Conservation (phyloP, 1,140 invertebrate genomes). For the Geopemphigus sp. region DNA sequence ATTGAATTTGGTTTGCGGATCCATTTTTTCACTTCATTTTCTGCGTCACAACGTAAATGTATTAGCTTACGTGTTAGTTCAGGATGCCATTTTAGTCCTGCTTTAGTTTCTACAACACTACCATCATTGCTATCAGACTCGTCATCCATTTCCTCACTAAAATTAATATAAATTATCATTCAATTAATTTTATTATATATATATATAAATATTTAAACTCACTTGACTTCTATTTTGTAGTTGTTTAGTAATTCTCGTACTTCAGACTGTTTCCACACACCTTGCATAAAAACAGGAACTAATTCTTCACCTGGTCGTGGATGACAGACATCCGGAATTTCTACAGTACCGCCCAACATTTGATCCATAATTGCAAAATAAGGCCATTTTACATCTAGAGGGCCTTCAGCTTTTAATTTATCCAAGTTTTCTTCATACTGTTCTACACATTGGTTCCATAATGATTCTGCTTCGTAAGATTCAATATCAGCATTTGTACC, state of each 20-base stretch:
- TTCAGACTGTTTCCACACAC: slow-evolving; percentile 44
- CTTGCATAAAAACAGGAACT: slow-evolving; percentile 37
- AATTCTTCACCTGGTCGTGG: slow-evolving; percentile 50
- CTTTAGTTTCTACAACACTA: slow-evolving; percentile 31
- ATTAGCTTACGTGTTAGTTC: slow-evolving; percentile 26
- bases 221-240: slow-evolving; percentile 2
- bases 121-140: slow-evolving; percentile 36
- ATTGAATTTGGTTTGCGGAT: slow-evolving; percentile 43
- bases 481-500: slow-evolving; percentile 39
- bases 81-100: slow-evolving; percentile 23
- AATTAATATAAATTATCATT: background rate
- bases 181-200: background rate
- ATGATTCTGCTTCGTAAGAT: slow-evolving; percentile 47
- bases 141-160: slow-evolving; percentile 12
- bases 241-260: slow-evolving; percentile 34
- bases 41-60: slow-evolving; percentile 38
- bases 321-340: slow-evolving; percentile 43
- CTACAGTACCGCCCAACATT: slow-evolving; percentile 48
- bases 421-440: slow-evolving; percentile 48
- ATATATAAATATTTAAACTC: background rate
- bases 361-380: slow-evolving; percentile 51
- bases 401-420: slow-evolving; percentile 48
- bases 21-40: slow-evolving; percentile 43
- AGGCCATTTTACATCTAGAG: slow-evolving; percentile 50
- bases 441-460: slow-evolving; percentile 50